Base-by-base conservation (phyloP, 1,140 invertebrate genomes). In the Ruditapes philippinarum region DNA sequence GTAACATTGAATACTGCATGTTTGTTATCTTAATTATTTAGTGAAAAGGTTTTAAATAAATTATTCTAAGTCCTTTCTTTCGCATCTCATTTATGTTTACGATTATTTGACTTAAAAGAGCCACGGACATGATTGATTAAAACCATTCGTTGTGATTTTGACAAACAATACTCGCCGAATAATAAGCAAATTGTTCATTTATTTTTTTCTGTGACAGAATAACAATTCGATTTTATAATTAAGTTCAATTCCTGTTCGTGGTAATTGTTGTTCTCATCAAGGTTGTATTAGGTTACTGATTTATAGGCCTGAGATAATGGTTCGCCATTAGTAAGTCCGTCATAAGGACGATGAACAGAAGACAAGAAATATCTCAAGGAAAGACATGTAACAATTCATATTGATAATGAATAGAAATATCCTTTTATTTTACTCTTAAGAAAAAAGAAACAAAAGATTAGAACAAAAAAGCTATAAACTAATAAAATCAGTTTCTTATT, bases 141-240 rank as follows among this genome's bases (percentile, higher is more conserved):
- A 0, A 31, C 38, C 33, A 31, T 38, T 36, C 33, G 28, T 14
- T 22, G 25, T 17, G 36, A 70, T 4, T 70, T 70, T 38, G 33
- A 70, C 65, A 70, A 36, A 70, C 73, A 76, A 49, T 49, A 51
- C 45, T 51, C 19, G 45, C 42, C 7, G 17, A 78, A 31, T 78
- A 51, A 78, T 78, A 49, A 51, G 42, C 45, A 78, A 51, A 33
- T 78, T 78, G 74, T 49, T 51, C 42, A 51, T 51, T 78, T 78
- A 78, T 36, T 54, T 74, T 73, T 73, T 78, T 78, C 74, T 51
- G 14, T 51, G 45, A 51, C 45, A 78, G 45, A 78, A 45, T 49
- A 78, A 78, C 74, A 78, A 51, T 78, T 86, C 70, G 73, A 86
- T 86, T 86, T 78, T 78, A 86, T 86, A 86, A 76, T 86, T 86